Base-by-base conservation (phyloP, 2,113 vertebrate species). In the Gavialis gangeticus region DNA sequence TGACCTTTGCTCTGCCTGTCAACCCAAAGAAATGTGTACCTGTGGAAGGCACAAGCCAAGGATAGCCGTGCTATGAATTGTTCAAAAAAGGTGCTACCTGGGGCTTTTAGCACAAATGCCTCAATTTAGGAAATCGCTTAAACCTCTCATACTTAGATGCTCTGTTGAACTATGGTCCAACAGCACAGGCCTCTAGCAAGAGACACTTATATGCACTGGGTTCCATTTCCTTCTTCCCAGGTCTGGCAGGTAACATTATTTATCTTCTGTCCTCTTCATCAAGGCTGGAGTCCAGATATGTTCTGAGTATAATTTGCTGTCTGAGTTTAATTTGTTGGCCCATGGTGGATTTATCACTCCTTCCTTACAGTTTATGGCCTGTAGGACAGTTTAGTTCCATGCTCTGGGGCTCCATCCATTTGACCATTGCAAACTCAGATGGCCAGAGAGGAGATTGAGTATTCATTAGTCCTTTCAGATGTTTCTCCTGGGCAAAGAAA, bases 301-400 rank as follows among this genome's bases (percentile, higher is more conserved):
- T 82, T 75, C 57, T 22, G 28, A 94, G 63, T 86, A 34, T 37
- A 58, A 83, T 77, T 25, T 91, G 73, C 85, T 86, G 86, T 67
- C 57, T 12, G 77, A 46, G 55, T 84, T 92, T 88, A 88, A 21
- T 3, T 75, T 66, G 21, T 78, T 28, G 21, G 3, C 59, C 0
- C 0, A 11, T 2, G 3, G 9, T 8, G 54, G 54, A 92, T 88
- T 91, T 84, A 75, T 67, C 16, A 9, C 14, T 62, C 17, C 77
- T 62, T 57, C 63, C 84, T 34, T 28, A 24, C 0, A 3, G 30
- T 77, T 73, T 79, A 4, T 54, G 28, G 57, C 13, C 27, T 60
- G 30, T 3, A 19, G n/a, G 56, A 73, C 10, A 37, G 30, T 84
- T 82, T 34, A 13, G 14, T 76, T 91, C 58, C 79, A 34, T 24